Evolutionary conservation across 2,888 invertebrate species (phyloP).

Genomic region (Acanthosoma haemorrhoidale): DNA sequence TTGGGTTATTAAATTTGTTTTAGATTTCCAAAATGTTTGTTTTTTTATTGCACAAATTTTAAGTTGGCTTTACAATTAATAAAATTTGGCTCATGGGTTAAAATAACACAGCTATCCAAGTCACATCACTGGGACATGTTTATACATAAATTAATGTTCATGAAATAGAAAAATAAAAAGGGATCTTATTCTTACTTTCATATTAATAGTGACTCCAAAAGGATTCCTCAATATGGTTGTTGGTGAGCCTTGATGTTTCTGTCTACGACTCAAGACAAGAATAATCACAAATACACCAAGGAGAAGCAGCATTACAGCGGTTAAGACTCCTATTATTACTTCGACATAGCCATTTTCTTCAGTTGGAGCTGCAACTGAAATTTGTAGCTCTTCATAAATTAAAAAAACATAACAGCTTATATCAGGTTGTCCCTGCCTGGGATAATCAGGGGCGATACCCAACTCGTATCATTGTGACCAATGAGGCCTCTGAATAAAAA

Average conservation of each 20-base stretch:
- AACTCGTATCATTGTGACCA: too few relatives aligned
- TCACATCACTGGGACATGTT: too few relatives aligned
- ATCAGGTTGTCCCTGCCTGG: too few relatives aligned
- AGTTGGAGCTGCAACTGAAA: constrained; percentile 53
- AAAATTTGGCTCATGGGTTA: too few relatives aligned
- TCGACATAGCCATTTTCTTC: constrained; percentile 57
- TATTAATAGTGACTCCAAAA: constrained; percentile 60
- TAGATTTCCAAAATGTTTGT: too few relatives aligned
- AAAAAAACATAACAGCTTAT: too few relatives aligned
- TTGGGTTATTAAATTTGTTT: too few relatives aligned
- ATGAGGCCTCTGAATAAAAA: too few relatives aligned
- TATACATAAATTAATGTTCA: neutral
- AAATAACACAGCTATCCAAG: too few relatives aligned
- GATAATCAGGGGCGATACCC: too few relatives aligned
- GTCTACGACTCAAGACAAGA: constrained; percentile 55
- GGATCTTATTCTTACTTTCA: constrained; percentile 50
- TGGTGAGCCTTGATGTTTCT: constrained; percentile 57
- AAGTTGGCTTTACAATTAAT: neutral
- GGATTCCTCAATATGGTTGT: constrained; percentile 56
- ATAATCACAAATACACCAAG: constrained; percentile 60
- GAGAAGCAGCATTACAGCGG: constrained; percentile 60
- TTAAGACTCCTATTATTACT: constrained; percentile 58
- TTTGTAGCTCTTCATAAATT: neutral
- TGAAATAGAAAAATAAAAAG: neutral
- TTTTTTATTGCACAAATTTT: neutral